A percentile compares a stretch with the other conserved stretches of the same genome.
phyloP scores from a whole-genome alignment of 2,888 invertebrate species.

The Ceriagrion tenellum region DNA sequence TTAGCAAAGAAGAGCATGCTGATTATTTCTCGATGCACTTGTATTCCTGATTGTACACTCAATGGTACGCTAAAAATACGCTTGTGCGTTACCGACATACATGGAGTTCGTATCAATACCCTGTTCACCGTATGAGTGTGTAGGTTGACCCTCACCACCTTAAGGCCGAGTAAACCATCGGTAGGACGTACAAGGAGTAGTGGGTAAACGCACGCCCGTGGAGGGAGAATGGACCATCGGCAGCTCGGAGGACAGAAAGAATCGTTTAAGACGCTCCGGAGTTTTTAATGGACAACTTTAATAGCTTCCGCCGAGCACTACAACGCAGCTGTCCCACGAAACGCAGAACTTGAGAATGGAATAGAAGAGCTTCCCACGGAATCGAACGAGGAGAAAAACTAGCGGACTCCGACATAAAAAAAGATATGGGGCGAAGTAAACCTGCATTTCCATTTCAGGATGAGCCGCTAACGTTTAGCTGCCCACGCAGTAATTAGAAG shows the following conservation, averaged over 20 bases:
- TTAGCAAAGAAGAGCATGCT: no score
- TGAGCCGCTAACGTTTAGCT: not conserved
- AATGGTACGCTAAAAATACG: no score
- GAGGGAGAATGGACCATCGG: not conserved
- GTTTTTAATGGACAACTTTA: slow-evolving; percentile 16
- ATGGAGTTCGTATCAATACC: no score
- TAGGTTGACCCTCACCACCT: no score
- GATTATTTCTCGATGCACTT: no score
- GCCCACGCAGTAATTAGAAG: not conserved
- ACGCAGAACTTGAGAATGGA: not conserved
- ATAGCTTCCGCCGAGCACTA: slow-evolving; percentile 23
- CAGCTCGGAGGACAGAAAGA: not conserved
- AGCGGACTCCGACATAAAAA: not conserved
- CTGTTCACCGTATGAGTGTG: no score
- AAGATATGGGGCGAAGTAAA: not conserved
- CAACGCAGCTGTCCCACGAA: slow-evolving; percentile 1
- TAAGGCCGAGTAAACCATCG: no score
- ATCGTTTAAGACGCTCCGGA: not conserved
- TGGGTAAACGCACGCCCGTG: not conserved
- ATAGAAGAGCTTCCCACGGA: not conserved
- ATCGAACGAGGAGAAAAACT: not conserved
- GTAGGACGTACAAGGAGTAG: no score
- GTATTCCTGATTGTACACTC: no score
- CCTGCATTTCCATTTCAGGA: not conserved
- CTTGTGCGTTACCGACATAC: no score